Percentiles rank a stretch among this genome's conserved stretches.
phyloP scores from a whole-genome alignment of 2,888 invertebrate species.

The Scaptomyza reducta region DNA sequence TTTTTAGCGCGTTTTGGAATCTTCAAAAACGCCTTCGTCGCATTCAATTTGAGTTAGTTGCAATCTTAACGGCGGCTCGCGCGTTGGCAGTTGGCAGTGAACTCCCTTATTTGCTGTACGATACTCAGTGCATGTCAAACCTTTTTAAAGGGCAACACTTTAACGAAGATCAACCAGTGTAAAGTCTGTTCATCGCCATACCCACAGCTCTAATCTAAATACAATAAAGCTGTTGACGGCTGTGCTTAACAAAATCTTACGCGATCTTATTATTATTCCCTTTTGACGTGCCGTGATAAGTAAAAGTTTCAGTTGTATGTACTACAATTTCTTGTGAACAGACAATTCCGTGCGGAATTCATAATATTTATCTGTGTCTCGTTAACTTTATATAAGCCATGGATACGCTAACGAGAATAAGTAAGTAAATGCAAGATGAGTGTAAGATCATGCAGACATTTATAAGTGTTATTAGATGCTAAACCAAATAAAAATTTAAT shows the following conservation, averaged over 20 bases:
- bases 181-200: conserved; percentile 9
- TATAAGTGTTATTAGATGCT: no score
- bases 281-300: conserved; percentile 34
- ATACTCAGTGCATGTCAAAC: conserved; percentile 41
- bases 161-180: conserved; percentile 1
- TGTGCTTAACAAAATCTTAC: conserved; percentile 34
- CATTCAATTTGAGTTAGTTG: conserved; percentile 65
- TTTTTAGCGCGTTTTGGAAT: conserved; percentile 64
- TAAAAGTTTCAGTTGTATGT: conserved; percentile 26
- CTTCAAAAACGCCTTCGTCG: conserved; percentile 68
- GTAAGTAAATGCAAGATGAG: conserved; percentile 15
- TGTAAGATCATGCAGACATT: not conserved
- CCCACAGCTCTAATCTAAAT: conserved; percentile 25
- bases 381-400: conserved; percentile 27
- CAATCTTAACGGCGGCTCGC: conserved; percentile 59
- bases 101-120: conserved; percentile 9
- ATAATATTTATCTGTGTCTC: conserved; percentile 41
- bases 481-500: no score
- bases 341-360: conserved; percentile 6
- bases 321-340: conserved; percentile 9
- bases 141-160: conserved; percentile 15
- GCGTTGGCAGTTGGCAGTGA: conserved; percentile 36
- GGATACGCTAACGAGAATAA: not conserved
- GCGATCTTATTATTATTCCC: conserved; percentile 23
- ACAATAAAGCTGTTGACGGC: conserved; percentile 20